A percentile compares a stretch with the other conserved stretches of the same genome.
phyloP scores from a whole-genome alignment of 2,888 invertebrate genomes.

The Orthosia gracilis region DNA sequence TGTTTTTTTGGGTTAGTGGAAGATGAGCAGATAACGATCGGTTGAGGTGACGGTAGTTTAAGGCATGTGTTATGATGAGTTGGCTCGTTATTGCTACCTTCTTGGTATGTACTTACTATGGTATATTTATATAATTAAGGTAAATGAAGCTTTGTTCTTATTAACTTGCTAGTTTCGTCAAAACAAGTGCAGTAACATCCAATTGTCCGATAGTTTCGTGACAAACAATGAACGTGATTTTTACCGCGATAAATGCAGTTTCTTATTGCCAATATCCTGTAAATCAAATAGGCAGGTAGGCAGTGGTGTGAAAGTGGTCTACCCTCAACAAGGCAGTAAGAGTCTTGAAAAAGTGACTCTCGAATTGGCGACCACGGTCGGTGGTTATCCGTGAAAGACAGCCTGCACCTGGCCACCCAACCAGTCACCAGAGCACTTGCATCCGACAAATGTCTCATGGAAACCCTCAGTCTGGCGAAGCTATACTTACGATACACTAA shows the following conservation, averaged over 20 bases:
- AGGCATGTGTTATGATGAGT: constrained; percentile 50
- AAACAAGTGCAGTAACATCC: too few relatives aligned
- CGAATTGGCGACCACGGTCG: not conserved
- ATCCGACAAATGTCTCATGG: not conserved
- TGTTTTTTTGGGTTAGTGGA: constrained; percentile 66
- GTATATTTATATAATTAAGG: not conserved
- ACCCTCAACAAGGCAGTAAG: not conserved
- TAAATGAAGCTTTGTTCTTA: not conserved
- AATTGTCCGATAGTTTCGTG: too few relatives aligned
- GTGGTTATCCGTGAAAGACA: not conserved
- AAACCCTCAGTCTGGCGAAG: not conserved
- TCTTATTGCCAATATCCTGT: not conserved
- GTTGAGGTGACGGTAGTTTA: constrained; percentile 55
- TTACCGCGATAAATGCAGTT: too few relatives aligned
- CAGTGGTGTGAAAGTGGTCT: not conserved
- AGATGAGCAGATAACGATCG: constrained; percentile 65
- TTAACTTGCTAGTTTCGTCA: not conserved
- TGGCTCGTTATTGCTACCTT: constrained; percentile 19
- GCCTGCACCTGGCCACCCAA: too few relatives aligned
- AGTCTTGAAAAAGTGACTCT: not conserved
- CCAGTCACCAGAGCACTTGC: too few relatives aligned
- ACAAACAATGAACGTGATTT: too few relatives aligned
- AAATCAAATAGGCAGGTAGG: not conserved
- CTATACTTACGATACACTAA: not conserved
- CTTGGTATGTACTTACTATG: not conserved